Conservation (phyloP, 2,888 invertebrate genomes). For the Asteroscopus sphinx region DNA sequence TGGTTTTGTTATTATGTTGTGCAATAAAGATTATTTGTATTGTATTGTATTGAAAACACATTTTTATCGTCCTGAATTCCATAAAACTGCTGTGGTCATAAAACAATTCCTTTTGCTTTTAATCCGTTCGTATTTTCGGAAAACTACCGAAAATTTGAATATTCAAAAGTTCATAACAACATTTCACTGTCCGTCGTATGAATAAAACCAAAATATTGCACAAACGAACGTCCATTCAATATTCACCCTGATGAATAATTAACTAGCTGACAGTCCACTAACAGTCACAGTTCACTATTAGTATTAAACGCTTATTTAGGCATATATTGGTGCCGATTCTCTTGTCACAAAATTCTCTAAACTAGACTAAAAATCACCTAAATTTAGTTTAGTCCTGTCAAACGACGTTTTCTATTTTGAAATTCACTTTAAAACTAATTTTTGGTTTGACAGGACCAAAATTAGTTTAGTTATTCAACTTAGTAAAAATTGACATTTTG, state of each 20-base stretch:
- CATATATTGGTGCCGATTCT: not conserved
- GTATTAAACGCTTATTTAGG: constrained; percentile 3
- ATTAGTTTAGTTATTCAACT: too few relatives aligned
- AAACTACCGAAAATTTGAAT: constrained; percentile 32
- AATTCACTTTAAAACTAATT: too few relatives aligned
- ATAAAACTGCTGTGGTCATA: not conserved
- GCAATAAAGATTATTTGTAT: too few relatives aligned
- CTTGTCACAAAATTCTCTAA: too few relatives aligned
- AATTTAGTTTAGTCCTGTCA: too few relatives aligned
- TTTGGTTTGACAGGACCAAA: too few relatives aligned
- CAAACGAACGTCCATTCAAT: constrained; percentile 54
- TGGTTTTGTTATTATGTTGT: too few relatives aligned
- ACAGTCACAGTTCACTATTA: constrained; percentile 12
- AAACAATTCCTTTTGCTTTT: constrained; percentile 8
- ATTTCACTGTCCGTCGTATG: constrained; percentile 44
- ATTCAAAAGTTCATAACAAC: constrained; percentile 38
- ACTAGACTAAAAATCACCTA: too few relatives aligned
- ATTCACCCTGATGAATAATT: constrained; percentile 63
- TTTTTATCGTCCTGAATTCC: not conserved
- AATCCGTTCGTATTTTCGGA: constrained; percentile 23
- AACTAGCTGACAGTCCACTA: constrained; percentile 43
- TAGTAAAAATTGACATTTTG: too few relatives aligned
- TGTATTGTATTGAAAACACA: not conserved
- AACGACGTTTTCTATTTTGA: too few relatives aligned
- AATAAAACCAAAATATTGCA: constrained; percentile 52